Evolutionary conservation across 1,140 invertebrate genomes (phyloP).

Genomic region (Riptortus pedestris): DNA sequence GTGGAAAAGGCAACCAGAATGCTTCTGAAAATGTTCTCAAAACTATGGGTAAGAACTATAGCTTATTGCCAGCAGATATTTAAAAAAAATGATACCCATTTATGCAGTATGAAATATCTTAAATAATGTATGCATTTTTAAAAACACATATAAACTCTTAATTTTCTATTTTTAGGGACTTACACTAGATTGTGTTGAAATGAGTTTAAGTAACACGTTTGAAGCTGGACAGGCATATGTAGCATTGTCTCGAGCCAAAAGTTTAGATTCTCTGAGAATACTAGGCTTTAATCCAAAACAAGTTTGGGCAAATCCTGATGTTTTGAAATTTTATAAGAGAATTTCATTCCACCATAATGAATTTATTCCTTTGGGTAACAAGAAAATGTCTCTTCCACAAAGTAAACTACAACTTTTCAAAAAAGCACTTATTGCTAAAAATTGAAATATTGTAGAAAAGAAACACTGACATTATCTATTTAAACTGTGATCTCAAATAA

Average conservation of each 20-base stretch:
- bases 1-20: no score
- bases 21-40: no score
- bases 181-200: conserved; percentile 90
- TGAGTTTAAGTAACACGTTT: conserved; percentile 80
- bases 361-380: conserved; percentile 18
- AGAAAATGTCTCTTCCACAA: not conserved
- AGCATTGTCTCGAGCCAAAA: conserved; percentile 81
- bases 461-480: no score
- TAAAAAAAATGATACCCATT: no score
- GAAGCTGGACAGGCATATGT: conserved; percentile 94
- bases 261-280: conserved; percentile 69
- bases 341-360: conserved; percentile 10
- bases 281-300: conserved; percentile 76
- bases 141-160: no score
- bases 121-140: no score
- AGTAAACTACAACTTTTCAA: no score
- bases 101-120: no score
- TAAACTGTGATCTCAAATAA: no score
- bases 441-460: not conserved
- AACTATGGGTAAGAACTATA: no score
- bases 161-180: conserved; percentile 57
- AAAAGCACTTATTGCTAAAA: no score
- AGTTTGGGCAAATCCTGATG: conserved; percentile 79
- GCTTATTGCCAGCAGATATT: no score
- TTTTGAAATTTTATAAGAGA: conserved; percentile 71